Conservation (phyloP, 2,797 vertebrate genomes). For the Gadopsis marmoratus region DNA sequence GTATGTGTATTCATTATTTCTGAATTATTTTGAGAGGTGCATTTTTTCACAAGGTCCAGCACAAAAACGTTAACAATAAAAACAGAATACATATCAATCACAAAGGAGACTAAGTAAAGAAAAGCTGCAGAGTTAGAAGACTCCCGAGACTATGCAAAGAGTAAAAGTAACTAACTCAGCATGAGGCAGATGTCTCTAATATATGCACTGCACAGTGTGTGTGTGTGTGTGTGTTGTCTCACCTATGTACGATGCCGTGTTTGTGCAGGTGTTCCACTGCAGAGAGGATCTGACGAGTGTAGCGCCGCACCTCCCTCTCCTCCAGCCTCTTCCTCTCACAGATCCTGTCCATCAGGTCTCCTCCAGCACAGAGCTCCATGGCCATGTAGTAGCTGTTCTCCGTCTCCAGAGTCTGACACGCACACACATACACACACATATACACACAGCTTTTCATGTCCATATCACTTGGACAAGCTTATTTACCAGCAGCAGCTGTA, state of each 20-base stretch:
- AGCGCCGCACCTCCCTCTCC: conserved; percentile 88
- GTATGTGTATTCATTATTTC: background rate
- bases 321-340: conserved; percentile 87
- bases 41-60: background rate
- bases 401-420: conserved; percentile 87
- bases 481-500: background rate
- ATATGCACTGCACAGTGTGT: background rate
- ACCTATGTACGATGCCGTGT: conserved; percentile 89
- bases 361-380: conserved; percentile 89
- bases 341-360: conserved; percentile 90
- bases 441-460: conserved; percentile 1
- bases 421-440: too few relatives aligned
- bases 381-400: conserved; percentile 92
- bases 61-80: background rate
- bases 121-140: background rate
- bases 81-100: background rate
- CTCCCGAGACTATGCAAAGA: background rate
- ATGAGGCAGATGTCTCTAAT: background rate
- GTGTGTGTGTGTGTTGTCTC: conserved; percentile 10
- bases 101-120: background rate
- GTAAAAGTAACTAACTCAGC: background rate
- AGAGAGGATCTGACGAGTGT: conserved; percentile 88
- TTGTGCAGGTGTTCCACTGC: conserved; percentile 87
- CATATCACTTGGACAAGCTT: background rate
- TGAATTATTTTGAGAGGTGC: background rate